Conservation (phyloP, 2,888 invertebrate species). For the Pristionchus japonicus region DNA sequence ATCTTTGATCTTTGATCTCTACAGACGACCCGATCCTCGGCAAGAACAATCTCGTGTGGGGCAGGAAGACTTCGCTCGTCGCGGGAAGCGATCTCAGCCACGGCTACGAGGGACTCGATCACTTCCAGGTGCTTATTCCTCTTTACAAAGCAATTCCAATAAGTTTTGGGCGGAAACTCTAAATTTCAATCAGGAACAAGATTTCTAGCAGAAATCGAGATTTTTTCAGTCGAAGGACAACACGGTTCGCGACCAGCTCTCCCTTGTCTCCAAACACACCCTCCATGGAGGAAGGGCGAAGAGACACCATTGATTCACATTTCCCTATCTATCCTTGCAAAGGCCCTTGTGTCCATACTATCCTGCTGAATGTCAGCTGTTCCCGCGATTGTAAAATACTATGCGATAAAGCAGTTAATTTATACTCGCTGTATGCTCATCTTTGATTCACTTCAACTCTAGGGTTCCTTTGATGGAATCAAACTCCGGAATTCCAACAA, state of each 20-base stretch:
- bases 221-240: constrained; percentile 37
- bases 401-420: background rate
- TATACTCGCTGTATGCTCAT: no score
- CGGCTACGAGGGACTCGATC: constrained; percentile 12
- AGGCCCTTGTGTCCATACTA: background rate
- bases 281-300: background rate
- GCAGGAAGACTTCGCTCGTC: constrained; percentile 1
- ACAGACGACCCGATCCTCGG: constrained; percentile 38
- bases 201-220: background rate
- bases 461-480: no score
- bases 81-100: background rate
- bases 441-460: no score
- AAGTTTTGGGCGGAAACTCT: background rate
- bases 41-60: constrained; percentile 29
- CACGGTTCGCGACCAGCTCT: constrained; percentile 19
- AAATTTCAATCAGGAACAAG: background rate
- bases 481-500: no score
- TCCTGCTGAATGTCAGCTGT: no score
- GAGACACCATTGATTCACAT: background rate
- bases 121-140: background rate
- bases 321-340: background rate
- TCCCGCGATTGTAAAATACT: background rate
- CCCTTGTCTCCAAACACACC: constrained; percentile 10
- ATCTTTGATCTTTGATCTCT: background rate
- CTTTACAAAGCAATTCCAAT: no score